Evolutionary conservation across 1,140 invertebrate genomes (phyloP), one percentile per base, ranked within the genome.

Genomic region (Chlorops oryzae): DNA sequence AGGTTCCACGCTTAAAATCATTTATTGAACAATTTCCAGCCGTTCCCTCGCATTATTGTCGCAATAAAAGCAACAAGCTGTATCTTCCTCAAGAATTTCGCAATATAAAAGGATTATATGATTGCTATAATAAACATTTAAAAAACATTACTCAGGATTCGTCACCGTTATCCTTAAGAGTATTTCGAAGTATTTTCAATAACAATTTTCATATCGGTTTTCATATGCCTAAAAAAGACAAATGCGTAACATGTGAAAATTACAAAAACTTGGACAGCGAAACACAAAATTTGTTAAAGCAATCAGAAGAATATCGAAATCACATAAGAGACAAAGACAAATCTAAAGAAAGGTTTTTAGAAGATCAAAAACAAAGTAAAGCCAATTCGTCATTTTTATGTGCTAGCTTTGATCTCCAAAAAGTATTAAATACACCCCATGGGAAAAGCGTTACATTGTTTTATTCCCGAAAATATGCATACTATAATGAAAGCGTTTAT

Each of bases 211-310:
- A 43, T 39, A 43, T 53, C 22, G 51, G 51, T 15, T 53, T 53
- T 53, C 51, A 53, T 47, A 35, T 53, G 28, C 46, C 51, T 42
- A 48, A 48, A 37, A 53, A 48, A 46, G 46, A 53, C 28, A 48
- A 53, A 43, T 53, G 51, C 28, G n/a, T 38, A 9, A 21, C 35
- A 18, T 53, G 51, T 40, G 51, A 53, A 32, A 52, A 48, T 35
- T 28, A 27, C n/a, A 51, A 51, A 6, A 38, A 47, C 39, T 39
- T 47, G n/a, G 32, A 47, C 17, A 28, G 38, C n/a, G 46, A 43
- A 27, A 15, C 24, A 23, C 23, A 48, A 43, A n/a, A 20, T 9
- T 15, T 12, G 13, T 48, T 48, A 5, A 4, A 41, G 10, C 4
- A n/a, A 40, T 27, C 47, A 34, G 25, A 41, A 28, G 15, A 5